Conservation (phyloP, 2,797 vertebrate genomes). For the Linurgus olivaceus region DNA sequence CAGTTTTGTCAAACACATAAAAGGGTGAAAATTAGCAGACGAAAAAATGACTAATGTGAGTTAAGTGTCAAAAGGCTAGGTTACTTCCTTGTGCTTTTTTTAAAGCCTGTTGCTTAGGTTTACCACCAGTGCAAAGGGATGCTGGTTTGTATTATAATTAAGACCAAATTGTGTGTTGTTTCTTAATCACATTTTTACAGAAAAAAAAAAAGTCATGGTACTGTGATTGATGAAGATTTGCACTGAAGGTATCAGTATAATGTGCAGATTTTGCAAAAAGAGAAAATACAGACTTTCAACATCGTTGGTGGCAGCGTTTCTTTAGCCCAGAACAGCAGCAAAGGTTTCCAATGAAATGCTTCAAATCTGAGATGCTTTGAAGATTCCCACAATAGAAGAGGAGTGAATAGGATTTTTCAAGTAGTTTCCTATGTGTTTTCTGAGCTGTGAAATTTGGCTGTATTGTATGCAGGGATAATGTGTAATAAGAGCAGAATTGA, state of each 20-base stretch:
- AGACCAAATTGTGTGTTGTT: slow-evolving; percentile 65
- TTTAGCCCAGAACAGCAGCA: slow-evolving; percentile 58
- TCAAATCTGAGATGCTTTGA: slow-evolving; percentile 54
- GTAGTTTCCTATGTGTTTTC: background rate
- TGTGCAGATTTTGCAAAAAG: slow-evolving; percentile 33
- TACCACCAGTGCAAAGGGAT: slow-evolving; percentile 55
- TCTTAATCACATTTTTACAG: slow-evolving; percentile 58
- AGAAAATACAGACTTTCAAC: slow-evolving; percentile 16
- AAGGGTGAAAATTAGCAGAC: slow-evolving; percentile 58
- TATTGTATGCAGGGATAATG: background rate
- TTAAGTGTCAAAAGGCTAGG: slow-evolving; percentile 53
- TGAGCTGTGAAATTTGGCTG: background rate
- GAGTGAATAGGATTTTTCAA: slow-evolving; percentile 21
- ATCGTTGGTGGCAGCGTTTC: slow-evolving; percentile 26
- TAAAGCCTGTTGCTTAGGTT: slow-evolving; percentile 48
- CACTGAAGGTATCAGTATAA: slow-evolving; percentile 55
- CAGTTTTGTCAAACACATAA: slow-evolving; percentile 66
- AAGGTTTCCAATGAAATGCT: slow-evolving; percentile 42
- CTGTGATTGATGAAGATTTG: slow-evolving; percentile 40
- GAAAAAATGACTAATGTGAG: slow-evolving; percentile 53
- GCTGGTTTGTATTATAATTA: slow-evolving; percentile 65
- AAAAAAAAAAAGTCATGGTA: background rate
- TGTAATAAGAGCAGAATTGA: background rate
- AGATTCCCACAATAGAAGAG: background rate
- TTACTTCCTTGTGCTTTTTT: slow-evolving; percentile 64